Evolutionary conservation across 2,113 vertebrate genomes (phyloP).

Genomic region (Prunella fulvescens): DNA sequence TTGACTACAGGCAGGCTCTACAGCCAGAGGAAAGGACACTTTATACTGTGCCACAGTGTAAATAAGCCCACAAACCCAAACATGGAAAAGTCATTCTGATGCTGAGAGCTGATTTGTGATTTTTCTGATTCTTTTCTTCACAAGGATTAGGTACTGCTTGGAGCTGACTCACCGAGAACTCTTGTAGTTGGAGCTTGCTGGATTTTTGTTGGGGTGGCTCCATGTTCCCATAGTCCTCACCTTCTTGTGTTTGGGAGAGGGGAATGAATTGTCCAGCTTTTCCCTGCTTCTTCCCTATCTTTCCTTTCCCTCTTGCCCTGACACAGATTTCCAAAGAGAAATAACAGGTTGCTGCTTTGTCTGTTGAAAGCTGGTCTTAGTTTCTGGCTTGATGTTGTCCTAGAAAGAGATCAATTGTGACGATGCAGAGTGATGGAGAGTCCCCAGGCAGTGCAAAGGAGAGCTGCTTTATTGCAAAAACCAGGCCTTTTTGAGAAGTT

Average conservation of each 20-base stretch:
- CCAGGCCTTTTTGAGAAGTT: neutral
- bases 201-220: neutral
- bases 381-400: neutral
- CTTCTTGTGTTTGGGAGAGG: neutral
- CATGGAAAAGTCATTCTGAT: neutral
- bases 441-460: neutral
- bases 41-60: neutral
- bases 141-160: neutral
- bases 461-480: neutral
- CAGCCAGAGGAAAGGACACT: neutral
- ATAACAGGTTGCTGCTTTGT: neutral
- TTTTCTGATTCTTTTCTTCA: too few relatives aligned
- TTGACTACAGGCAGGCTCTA: neutral
- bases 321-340: neutral
- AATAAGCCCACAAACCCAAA: neutral
- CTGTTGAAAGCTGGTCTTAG: neutral
- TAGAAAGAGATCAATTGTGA: neutral
- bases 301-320: neutral
- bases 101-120: neutral
- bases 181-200: neutral
- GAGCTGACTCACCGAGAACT: neutral
- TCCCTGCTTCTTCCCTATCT: neutral
- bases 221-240: neutral
- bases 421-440: neutral
- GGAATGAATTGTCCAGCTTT: neutral